Conservation (phyloP, 2,797 vertebrate species). For the Danio kyathit region DNA sequence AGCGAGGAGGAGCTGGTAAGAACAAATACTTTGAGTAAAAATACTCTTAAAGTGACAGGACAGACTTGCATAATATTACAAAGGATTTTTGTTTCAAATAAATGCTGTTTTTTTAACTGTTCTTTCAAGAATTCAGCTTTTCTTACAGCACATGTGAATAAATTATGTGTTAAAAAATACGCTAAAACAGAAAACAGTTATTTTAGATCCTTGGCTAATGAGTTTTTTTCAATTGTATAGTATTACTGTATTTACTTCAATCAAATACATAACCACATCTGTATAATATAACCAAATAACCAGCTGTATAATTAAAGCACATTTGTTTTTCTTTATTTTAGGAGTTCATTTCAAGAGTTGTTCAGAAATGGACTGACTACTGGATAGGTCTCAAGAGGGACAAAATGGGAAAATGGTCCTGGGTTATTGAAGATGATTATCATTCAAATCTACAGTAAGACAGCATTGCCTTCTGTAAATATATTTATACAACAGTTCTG, state of each 20-base stretch:
- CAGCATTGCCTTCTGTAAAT: too few species aligned
- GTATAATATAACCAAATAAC: not conserved
- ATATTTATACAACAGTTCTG: too few species aligned
- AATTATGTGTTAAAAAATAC: not conserved
- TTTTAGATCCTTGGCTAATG: not conserved
- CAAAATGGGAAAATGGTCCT: constrained; percentile 7
- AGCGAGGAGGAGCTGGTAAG: constrained; percentile 29
- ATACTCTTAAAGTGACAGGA: not conserved
- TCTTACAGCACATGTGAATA: not conserved
- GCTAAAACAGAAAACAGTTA: not conserved
- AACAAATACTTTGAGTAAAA: not conserved
- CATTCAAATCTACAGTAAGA: constrained; percentile 27
- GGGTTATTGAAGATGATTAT: constrained; percentile 28
- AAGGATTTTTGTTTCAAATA: not conserved
- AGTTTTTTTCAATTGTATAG: not conserved
- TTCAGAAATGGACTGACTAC: constrained; percentile 13
- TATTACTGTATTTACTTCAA: not conserved
- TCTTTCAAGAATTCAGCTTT: not conserved
- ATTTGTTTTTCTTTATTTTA: not conserved
- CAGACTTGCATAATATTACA: not conserved
- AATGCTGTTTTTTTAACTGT: too few species aligned
- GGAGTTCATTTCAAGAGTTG: constrained; percentile 25
- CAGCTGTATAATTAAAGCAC: not conserved
- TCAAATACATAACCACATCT: not conserved
- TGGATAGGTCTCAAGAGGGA: constrained; percentile 28